Base-by-base conservation (phyloP, 2,797 vertebrate genomes). In the Kryptolebias ocellatus region DNA sequence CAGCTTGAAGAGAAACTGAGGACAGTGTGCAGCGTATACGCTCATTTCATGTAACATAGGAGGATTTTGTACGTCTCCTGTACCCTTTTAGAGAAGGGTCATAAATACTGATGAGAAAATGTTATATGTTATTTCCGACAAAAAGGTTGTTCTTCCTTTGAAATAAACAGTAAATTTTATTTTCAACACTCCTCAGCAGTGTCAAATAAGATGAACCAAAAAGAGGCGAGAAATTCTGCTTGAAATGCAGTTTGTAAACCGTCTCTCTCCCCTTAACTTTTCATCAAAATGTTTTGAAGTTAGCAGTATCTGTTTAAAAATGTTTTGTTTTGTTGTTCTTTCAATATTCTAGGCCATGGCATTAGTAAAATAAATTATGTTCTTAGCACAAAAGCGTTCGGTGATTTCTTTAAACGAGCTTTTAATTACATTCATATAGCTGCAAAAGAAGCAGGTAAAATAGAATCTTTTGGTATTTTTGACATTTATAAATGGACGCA, bases 51-150 rank as follows among this genome's bases (percentile, higher is more conserved):
- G 53, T 27, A 60, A 79, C 42, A 72, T 51, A 80, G 18, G 67
- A 67, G 69, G 20, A 24, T 24, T 24, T 24, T 24, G 20, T 24
- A 24, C 20, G 20, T 24, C 20, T 24, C 20, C 20, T 24, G 20
- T 24, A 24, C 20, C 20, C 20, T 24, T 24, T 24, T 24, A 24
- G 20, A 24, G 20, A 2, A 24, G 20, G 20, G 20, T 24, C 20
- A 24, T 24, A 72, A 92, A 92, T 80, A 90, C 87, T 91, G 85
- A 68, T 7, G 64, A 63, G 27, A 86, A 78, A 76, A 24, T 24
- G 20, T 24, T 24, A 24, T 24, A 24, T 24, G 20, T 24, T n/a
- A n/a, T n/a, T 24, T 24, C 20, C 20, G 20, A 24, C 20, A 24
- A 24, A 24, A 24, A 24, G 20, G 20, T 24, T 24, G 20, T 24